A percentile compares a stretch with the other conserved stretches of the same genome.
These are phyloP conservation scores for Drosophila tanythrix DNA, from an alignment of 2,888 invertebrate genomes.

Conservation along the genomic window DNA sequence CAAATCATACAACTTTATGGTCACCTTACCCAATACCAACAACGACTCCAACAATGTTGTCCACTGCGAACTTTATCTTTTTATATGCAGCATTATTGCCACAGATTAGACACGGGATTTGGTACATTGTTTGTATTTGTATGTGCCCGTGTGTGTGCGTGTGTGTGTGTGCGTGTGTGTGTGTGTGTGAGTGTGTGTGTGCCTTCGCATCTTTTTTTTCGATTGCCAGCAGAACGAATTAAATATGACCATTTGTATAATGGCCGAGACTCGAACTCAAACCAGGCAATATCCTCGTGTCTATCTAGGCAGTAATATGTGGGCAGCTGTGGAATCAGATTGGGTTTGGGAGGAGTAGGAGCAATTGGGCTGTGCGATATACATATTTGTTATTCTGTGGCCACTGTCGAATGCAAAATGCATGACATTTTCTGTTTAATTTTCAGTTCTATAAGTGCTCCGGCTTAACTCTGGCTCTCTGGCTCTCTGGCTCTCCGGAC, in stretches of 20 bases:
- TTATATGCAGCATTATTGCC: constrained; percentile 82
- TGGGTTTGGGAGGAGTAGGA: neutral
- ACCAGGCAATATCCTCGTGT: constrained; percentile 31
- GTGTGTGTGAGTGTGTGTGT: constrained; percentile 10
- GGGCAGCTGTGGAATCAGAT: constrained; percentile 25
- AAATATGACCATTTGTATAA: constrained; percentile 81
- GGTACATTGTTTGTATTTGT: constrained; percentile 41
- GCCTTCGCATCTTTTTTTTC: constrained; percentile 43
- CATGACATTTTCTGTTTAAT: constrained; percentile 78
- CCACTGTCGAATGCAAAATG: constrained; percentile 71
- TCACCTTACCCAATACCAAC: constrained; percentile 63
- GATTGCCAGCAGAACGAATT: constrained; percentile 80
- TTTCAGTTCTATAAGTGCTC: constrained; percentile 68
- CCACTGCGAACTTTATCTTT: constrained; percentile 78
- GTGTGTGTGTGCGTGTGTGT: constrained; percentile 1
- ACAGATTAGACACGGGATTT: constrained; percentile 82
- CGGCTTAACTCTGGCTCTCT: constrained; percentile 60
- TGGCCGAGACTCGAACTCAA: constrained; percentile 50
- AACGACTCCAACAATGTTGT: constrained; percentile 47
- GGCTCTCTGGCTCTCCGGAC: constrained; percentile 43
- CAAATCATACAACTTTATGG: constrained; percentile 82
- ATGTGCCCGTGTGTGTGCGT: constrained; percentile 14
- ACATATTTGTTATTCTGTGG: constrained; percentile 50
- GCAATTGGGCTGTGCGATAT: constrained; percentile 18
- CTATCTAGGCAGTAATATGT: constrained; percentile 37